These are phyloP conservation scores for Coregonus sp. DNA, from an alignment of 2,797 vertebrate species.

Conservation along the genomic window DNA sequence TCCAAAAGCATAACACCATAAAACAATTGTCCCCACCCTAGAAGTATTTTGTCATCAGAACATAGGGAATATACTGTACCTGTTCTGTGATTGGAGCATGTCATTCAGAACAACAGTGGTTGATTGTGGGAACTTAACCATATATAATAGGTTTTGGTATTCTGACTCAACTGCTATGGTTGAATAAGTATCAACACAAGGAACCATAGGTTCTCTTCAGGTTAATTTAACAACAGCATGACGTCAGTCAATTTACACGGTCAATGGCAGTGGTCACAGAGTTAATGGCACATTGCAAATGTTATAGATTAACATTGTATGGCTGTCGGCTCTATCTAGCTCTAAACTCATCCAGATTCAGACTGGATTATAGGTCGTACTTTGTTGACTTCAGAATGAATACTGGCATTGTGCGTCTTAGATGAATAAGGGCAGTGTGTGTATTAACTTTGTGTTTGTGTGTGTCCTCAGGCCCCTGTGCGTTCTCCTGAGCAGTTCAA, in stretches of 20 bases:
- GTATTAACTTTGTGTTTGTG: constrained; percentile 7
- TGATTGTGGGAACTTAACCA: no score
- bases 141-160: no score
- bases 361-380: background rate
- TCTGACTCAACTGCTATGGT: no score
- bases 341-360: background rate
- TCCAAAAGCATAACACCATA: no score
- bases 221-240: background rate
- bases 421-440: background rate
- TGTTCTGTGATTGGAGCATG: no score
- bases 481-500: constrained; percentile 87
- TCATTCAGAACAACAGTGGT: no score
- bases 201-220: no score
- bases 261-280: no score
- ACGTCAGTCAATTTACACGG: background rate
- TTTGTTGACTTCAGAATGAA: constrained; percentile 23
- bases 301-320: background rate
- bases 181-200: no score
- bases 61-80: no score
- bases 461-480: constrained; percentile 84
- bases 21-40: no score
- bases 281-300: background rate
- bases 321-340: background rate
- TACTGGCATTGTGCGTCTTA: constrained; percentile 29
- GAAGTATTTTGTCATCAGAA: no score